Evolutionary conservation across 2,797 vertebrate species (phyloP), one percentile per base, ranked within the genome.

Genomic region (Micromesistius poutassou): DNA sequence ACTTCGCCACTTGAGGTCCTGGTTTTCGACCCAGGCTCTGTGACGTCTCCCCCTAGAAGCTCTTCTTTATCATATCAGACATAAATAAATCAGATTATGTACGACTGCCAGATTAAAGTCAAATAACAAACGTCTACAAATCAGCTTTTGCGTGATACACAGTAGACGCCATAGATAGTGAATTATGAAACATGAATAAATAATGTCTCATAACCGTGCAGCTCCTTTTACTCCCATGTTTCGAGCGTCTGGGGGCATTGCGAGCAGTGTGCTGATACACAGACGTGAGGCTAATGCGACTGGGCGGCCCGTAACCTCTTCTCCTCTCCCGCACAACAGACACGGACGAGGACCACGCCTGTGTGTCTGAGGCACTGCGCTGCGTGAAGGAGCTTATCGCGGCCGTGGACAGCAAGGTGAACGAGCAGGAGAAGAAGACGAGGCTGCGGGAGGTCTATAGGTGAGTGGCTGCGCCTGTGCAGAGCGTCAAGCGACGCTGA

Each of bases 361-460:
- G 93, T 1, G 84, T 98, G 50, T 89, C 93, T 14, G 93, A 94
- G 78, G 94, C 95, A 0, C 86, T 98, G 86, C 94, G 90, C 84
- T 90, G 95, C 14, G 93, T 98, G 77, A 98, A 98, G 88, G 95
- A 95, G 68, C 90, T 98, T 75, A 95, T 98, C 40, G 92, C 93
- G 1, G 95, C 94, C 0, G 96, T 98, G 35, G 94, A 98, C 76
- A 94, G 92, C 82, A 96, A 95, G 87, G 96, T 98, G 77, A 96
- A 95, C 73, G 95, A 96, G 77, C 96, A 96, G 0, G 97, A 97
- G 80, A 97, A 96, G 94, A 97, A 96, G 73, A 93, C 89, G 42
- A 94, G 95, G 6, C 95, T 98, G 4, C 88, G 82, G 46, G 97
- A 97, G 87, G 96, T 97, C 77, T 95, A 98, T 83, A 87, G 85